phyloP scores from a whole-genome alignment of 2,888 invertebrate species.

The Empis stercorea region DNA sequence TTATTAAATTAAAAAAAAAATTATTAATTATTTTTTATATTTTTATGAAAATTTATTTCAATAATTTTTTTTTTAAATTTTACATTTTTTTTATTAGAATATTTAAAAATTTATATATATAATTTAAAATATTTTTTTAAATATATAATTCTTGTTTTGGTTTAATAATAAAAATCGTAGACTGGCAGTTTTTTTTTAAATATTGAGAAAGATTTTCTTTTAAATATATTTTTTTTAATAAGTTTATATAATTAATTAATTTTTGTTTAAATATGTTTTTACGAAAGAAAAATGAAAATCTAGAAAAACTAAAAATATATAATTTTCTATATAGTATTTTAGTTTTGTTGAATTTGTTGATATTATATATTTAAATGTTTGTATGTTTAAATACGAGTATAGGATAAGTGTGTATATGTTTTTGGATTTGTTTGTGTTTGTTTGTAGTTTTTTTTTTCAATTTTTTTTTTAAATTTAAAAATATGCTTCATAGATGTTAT shows the following conservation, averaged over 20 bases:
- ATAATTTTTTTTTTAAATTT: constrained; percentile 6
- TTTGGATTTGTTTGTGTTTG: no score
- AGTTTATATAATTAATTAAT: constrained; percentile 6
- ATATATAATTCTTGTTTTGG: constrained; percentile 1
- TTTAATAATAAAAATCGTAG: constrained; percentile 15
- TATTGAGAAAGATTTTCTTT: constrained; percentile 8
- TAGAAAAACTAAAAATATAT: no score
- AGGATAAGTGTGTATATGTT: no score
- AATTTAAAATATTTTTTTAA: constrained; percentile 1
- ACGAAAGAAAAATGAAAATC: no score
- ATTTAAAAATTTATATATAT: constrained; percentile 7
- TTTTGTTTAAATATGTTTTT: not conserved
- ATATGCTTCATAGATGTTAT: no score
- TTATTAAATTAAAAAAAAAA: constrained; percentile 5
- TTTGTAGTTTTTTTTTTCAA: no score
- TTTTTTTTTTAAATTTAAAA: no score
- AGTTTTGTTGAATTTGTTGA: no score
- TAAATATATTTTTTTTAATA: constrained; percentile 8
- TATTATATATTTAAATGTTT: no score
- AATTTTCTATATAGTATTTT: no score
- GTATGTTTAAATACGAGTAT: no score
- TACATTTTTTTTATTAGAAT: constrained; percentile 8
- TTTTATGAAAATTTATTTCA: not conserved
- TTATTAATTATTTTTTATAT: constrained; percentile 8
- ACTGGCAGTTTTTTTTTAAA: constrained; percentile 16